A percentile compares a stretch with the other conserved stretches of the same genome.
phyloP scores from a whole-genome alignment of 64 coral and sea anemone genomes.

The Cladopsammia gracilis region DNA sequence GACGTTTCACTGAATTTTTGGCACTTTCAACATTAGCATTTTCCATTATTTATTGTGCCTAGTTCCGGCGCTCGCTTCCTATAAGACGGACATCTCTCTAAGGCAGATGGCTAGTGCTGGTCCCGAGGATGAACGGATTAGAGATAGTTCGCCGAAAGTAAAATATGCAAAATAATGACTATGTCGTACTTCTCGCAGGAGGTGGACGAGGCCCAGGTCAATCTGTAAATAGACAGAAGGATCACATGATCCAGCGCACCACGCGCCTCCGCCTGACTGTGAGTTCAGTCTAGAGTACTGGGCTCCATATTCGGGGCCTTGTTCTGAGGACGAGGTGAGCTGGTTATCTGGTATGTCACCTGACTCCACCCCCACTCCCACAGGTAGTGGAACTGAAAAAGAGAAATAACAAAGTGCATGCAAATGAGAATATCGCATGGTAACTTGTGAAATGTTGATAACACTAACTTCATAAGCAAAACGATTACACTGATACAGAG shows the following conservation, averaged over 20 bases:
- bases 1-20: no score
- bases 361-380: constrained; percentile 20
- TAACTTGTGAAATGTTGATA: no score
- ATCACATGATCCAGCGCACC: constrained; percentile 54
- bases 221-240: constrained; percentile 34
- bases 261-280: constrained; percentile 5
- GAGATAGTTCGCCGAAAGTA: background rate
- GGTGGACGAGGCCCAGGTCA: constrained; percentile 8
- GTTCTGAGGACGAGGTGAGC: constrained; percentile 20
- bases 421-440: no score
- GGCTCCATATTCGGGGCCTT: background rate
- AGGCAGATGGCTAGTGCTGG: background rate
- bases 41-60: no score
- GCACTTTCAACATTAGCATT: no score
- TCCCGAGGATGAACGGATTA: background rate
- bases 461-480: no score
- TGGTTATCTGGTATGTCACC: constrained; percentile 39
- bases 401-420: no score
- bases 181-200: constrained; percentile 20
- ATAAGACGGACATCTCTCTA: no score
- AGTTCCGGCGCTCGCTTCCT: no score
- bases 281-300: constrained; percentile 32
- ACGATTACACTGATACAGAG: no score
- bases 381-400: background rate
- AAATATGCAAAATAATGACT: background rate